A percentile compares a stretch with the other conserved stretches of the same genome.
Evolutionary conservation across 2,888 invertebrate species (phyloP).

Genomic region (Drosophila paramelanica): DNA sequence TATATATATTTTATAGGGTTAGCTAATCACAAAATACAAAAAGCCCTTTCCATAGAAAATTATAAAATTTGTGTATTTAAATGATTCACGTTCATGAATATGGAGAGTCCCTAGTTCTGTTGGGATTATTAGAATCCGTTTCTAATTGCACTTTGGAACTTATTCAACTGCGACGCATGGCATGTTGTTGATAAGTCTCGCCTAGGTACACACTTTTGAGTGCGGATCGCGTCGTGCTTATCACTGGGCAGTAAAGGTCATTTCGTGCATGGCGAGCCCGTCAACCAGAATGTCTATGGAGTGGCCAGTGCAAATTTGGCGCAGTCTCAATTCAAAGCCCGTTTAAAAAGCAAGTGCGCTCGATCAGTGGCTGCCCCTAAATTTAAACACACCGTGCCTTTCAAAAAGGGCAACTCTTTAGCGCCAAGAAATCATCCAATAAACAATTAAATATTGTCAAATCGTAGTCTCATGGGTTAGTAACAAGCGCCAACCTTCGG

Average conservation of each 20-base stretch:
- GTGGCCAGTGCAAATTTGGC: conserved; percentile 44
- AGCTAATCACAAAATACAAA: too few relatives aligned
- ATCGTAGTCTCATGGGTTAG: conserved; percentile 64
- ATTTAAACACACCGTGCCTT: not conserved
- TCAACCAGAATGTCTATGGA: conserved; percentile 31
- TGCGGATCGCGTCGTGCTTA: conserved; percentile 44
- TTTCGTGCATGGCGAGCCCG: conserved; percentile 40
- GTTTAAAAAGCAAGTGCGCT: conserved; percentile 54
- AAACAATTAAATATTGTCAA: conserved; percentile 4
- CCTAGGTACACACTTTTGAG: conserved; percentile 54
- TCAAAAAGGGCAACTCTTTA: not conserved
- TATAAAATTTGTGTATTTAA: conserved; percentile 8
- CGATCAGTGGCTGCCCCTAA: not conserved
- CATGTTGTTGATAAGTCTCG: conserved; percentile 67
- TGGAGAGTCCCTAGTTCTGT: conserved; percentile 59
- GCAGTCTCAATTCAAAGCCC: conserved; percentile 52
- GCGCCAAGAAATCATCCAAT: not conserved
- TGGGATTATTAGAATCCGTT: conserved; percentile 19
- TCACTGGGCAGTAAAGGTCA: conserved; percentile 60
- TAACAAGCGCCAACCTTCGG: not conserved
- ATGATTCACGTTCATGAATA: conserved; percentile 48
- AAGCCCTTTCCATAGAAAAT: too few relatives aligned
- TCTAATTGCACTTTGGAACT: conserved; percentile 64
- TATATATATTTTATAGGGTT: too few relatives aligned
- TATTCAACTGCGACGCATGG: conserved; percentile 43